Conservation (phyloP, 1,140 invertebrate genomes). For the Condylostylus longicornis region DNA sequence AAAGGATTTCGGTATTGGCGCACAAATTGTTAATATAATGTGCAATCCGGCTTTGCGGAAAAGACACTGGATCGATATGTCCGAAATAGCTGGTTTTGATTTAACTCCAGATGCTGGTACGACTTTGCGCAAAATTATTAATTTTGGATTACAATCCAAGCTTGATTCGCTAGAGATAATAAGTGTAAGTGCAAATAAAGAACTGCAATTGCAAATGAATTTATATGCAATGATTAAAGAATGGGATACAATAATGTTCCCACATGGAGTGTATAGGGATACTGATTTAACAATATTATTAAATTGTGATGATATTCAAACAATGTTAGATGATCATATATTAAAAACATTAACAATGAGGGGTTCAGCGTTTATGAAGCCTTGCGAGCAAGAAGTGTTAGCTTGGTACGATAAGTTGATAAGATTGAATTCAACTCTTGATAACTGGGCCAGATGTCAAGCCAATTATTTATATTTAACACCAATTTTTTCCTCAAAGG, state of each 20-base stretch:
- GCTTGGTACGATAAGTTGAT: conserved; percentile 70
- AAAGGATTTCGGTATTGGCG: conserved; percentile 63
- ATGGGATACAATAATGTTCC: conserved; percentile 66
- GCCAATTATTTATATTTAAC: conserved; percentile 82
- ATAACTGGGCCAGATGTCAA: conserved; percentile 80
- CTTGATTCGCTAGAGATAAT: conserved; percentile 72
- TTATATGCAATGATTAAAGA: conserved; percentile 71
- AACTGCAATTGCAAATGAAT: conserved; percentile 61
- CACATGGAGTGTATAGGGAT: conserved; percentile 58
- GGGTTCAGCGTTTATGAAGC: conserved; percentile 82
- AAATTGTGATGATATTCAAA: conserved; percentile 71
- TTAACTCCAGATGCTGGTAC: conserved; percentile 74
- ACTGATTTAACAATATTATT: conserved; percentile 63
- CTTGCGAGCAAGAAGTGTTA: conserved; percentile 63
- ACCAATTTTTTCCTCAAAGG: conserved; percentile 85
- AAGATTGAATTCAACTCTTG: conserved; percentile 61
- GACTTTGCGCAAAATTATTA: conserved; percentile 66
- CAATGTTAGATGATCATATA: conserved; percentile 75
- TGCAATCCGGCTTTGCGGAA: conserved; percentile 76
- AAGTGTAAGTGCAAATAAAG: conserved; percentile 78
- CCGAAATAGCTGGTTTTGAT: conserved; percentile 59
- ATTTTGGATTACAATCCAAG: conserved; percentile 55
- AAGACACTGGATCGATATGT: conserved; percentile 86
- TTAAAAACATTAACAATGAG: conserved; percentile 78
- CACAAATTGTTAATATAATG: conserved; percentile 66